phyloP scores from a whole-genome alignment of 2,113 vertebrate species.

The Neoarius graeffei region DNA sequence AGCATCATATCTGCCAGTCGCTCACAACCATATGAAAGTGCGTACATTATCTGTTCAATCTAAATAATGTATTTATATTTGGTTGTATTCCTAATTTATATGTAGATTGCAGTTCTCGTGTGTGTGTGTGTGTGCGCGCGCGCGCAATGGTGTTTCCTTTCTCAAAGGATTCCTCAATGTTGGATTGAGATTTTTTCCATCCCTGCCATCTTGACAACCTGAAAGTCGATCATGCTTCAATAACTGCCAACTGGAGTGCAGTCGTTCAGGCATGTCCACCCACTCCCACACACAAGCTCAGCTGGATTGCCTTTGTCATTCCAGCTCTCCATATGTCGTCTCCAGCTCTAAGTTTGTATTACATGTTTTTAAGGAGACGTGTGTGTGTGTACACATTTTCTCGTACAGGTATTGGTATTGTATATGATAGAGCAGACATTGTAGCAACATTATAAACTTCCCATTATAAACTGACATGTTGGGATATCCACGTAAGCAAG shows the following conservation, averaged over 20 bases:
- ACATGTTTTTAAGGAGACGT: constrained; percentile 11
- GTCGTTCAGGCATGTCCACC: constrained; percentile 13
- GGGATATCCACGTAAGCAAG: background rate
- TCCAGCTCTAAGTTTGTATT: constrained; percentile 11
- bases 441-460: background rate
- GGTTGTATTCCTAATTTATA: background rate
- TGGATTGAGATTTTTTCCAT: constrained; percentile 25
- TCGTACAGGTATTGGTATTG: background rate
- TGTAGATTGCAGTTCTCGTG: background rate
- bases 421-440: constrained; percentile 13
- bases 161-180: background rate
- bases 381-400: background rate
- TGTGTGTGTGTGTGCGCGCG: background rate
- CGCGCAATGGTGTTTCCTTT: background rate
- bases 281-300: constrained; percentile 25
- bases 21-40: background rate
- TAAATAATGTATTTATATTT: background rate
- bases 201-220: constrained; percentile 28
- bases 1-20: background rate
- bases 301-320: constrained; percentile 21
- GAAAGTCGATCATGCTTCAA: constrained; percentile 38
- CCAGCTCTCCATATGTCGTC: constrained; percentile 46
- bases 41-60: background rate
- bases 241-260: constrained; percentile 37
- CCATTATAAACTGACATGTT: background rate